Evolutionary conservation across 2,797 vertebrate genomes (phyloP).

Genomic region (Xiphorhynchus erythropygius): DNA sequence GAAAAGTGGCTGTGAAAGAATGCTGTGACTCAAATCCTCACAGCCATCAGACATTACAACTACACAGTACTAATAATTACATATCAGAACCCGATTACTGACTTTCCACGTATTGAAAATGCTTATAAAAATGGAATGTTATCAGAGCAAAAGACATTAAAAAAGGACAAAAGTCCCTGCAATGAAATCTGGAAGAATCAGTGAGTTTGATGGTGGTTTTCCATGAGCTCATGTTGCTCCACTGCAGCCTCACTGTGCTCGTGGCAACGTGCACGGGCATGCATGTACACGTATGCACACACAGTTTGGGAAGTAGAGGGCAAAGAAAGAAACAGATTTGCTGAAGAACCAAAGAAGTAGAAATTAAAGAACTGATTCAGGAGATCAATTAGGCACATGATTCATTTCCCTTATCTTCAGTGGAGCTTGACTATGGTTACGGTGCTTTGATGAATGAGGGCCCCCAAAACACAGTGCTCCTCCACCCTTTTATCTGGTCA

Average conservation of each 20-base stretch:
- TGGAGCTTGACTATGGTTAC: background rate
- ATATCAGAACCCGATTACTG: background rate
- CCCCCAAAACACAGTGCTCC: background rate
- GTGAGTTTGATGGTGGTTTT: background rate
- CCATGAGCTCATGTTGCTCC: background rate
- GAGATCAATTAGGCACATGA: background rate
- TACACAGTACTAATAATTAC: background rate
- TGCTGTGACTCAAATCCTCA: background rate
- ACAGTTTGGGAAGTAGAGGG: background rate
- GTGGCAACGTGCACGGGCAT: rapidly evolving
- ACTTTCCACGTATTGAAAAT: background rate
- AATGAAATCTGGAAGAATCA: background rate
- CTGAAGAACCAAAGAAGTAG: background rate
- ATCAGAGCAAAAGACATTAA: background rate
- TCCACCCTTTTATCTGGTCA: background rate
- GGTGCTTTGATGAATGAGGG: background rate
- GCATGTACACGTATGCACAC: background rate
- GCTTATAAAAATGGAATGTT: background rate
- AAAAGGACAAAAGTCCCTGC: background rate
- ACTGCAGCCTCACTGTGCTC: background rate
- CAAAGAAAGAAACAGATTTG: background rate
- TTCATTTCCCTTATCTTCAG: background rate
- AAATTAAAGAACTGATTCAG: background rate
- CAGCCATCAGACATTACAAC: background rate
- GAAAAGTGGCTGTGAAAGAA: background rate